These are phyloP conservation scores for Cosmorhoe ocellata DNA, from an alignment of 2,888 invertebrate species.

Conservation along the genomic window DNA sequence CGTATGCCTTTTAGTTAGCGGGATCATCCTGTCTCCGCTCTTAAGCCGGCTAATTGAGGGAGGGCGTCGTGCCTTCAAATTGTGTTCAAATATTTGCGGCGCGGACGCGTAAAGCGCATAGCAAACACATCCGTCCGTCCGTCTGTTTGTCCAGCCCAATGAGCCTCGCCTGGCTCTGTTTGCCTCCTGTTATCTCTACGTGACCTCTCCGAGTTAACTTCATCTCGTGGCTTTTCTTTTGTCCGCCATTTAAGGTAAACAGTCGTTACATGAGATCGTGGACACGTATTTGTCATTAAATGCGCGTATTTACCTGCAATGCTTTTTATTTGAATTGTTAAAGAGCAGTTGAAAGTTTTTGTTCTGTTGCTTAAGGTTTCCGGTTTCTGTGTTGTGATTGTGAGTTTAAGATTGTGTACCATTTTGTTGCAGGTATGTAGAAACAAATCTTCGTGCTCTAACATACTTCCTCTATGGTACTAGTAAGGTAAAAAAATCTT, in stretches of 20 bases:
- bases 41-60: slow-evolving; percentile 57
- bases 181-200: slow-evolving; percentile 58
- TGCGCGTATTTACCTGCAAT: slow-evolving; percentile 29
- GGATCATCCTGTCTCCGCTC: slow-evolving; percentile 42
- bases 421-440: slow-evolving; percentile 55
- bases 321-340: slow-evolving; percentile 26
- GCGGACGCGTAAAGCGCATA: slow-evolving; percentile 60
- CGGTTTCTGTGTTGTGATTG: slow-evolving; percentile 4
- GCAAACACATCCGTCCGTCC: slow-evolving; percentile 58
- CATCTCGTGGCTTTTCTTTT: slow-evolving; percentile 48
- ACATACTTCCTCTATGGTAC: not conserved
- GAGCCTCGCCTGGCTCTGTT: slow-evolving; percentile 54
- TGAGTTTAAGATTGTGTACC: slow-evolving; percentile 21
- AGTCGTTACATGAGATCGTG: slow-evolving; percentile 52
- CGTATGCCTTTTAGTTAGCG: slow-evolving; percentile 43
- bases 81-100: slow-evolving; percentile 71
- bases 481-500: not conserved
- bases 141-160: slow-evolving; percentile 66
- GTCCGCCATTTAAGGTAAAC: slow-evolving; percentile 48
- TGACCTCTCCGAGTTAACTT: slow-evolving; percentile 56
- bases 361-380: slow-evolving; percentile 4
- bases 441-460: not conserved
- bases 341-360: slow-evolving; percentile 16
- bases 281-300: slow-evolving; percentile 52
- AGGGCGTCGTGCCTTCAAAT: slow-evolving; percentile 75